A percentile compares a stretch with the other conserved stretches of the same genome.
These are phyloP conservation scores for Colinus virginianus DNA, from an alignment of 2,113 vertebrate species.

Conservation along the genomic window DNA sequence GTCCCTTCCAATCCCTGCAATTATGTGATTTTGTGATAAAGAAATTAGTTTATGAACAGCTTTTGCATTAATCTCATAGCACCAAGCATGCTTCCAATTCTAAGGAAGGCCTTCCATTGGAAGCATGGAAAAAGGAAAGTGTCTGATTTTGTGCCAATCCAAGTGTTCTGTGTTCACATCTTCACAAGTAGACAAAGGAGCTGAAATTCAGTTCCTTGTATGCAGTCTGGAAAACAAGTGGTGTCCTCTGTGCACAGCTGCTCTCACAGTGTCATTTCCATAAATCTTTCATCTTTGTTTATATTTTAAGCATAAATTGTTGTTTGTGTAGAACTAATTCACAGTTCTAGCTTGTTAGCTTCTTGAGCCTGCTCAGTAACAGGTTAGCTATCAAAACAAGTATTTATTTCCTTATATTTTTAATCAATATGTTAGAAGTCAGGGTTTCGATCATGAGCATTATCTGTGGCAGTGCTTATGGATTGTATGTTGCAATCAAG, in stretches of 20 bases:
- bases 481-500: neutral
- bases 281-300: conserved; percentile 34
- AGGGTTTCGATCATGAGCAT: neutral
- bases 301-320: conserved; percentile 21
- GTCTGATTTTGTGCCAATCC: neutral
- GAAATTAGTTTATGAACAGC: too few species aligned
- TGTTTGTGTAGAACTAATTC: conserved; percentile 23
- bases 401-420: neutral
- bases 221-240: neutral
- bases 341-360: conserved; percentile 35
- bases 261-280: neutral
- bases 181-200: neutral
- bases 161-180: neutral
- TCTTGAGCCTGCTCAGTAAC: conserved; percentile 46
- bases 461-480: neutral
- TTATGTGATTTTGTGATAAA: too few species aligned
- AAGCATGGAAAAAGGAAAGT: neutral
- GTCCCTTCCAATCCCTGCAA: too few species aligned
- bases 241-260: conserved; percentile 72
- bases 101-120: neutral
- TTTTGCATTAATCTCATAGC: neutral
- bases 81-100: neutral
- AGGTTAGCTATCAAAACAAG: neutral
- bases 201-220: neutral
- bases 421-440: neutral